These are phyloP conservation scores for Saimiri boliviensis DNA, from an alignment of 2,113 vertebrate species.

Conservation along the genomic window DNA sequence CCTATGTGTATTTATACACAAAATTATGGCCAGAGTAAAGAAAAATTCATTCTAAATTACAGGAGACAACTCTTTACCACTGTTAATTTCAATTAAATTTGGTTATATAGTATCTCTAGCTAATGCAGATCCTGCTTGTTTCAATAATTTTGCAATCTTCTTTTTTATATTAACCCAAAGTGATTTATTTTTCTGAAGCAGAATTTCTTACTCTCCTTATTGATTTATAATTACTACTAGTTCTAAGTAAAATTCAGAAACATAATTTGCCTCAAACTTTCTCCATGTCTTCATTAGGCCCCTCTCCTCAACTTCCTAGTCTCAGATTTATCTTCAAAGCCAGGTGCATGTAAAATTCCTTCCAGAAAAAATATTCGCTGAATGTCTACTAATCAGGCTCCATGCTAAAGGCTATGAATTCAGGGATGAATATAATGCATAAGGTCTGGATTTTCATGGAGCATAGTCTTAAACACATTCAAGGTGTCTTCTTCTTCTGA, in stretches of 20 bases:
- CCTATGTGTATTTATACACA: background rate
- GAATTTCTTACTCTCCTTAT: background rate
- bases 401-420: background rate
- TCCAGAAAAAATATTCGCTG: background rate
- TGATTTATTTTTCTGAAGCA: background rate
- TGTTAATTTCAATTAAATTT: slow-evolving; percentile 4
- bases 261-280: background rate
- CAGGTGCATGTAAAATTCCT: background rate
- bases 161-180: background rate
- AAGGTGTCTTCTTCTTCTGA: background rate
- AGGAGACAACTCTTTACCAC: background rate
- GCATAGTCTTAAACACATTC: background rate
- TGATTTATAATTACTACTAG: background rate
- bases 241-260: slow-evolving; percentile 24
- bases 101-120: background rate
- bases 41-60: background rate
- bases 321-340: slow-evolving; percentile 18
- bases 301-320: background rate
- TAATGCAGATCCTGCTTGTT: background rate
- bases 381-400: background rate
- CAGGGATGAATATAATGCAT: background rate
- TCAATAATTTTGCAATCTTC: background rate
- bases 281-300: background rate
- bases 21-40: background rate
- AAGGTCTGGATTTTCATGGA: background rate